Conservation (phyloP, 2,797 vertebrate species). For the Helostoma temminkii region DNA sequence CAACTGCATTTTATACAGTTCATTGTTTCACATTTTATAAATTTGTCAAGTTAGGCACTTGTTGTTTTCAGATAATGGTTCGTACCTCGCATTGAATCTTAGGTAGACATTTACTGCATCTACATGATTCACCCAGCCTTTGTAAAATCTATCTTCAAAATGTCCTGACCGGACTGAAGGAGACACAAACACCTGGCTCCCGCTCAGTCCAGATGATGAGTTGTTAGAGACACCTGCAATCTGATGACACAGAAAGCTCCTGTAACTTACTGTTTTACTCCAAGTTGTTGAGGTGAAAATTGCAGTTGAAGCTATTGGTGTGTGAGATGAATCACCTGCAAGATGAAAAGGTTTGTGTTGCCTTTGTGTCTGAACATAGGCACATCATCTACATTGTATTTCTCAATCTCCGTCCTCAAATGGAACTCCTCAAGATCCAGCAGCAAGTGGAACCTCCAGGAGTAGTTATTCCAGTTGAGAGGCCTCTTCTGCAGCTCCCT, state of each 20-base stretch:
- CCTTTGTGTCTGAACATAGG: slow-evolving; percentile 73
- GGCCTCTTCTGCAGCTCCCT: slow-evolving; percentile 35
- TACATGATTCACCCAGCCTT: slow-evolving; percentile 86
- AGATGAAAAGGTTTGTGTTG: slow-evolving; percentile 70
- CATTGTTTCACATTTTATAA: no score
- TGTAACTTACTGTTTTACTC: background rate
- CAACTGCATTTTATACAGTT: background rate
- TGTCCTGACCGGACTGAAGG: background rate
- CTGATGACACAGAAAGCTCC: slow-evolving; percentile 62
- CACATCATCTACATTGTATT: slow-evolving; percentile 77
- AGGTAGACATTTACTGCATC: slow-evolving; percentile 84
- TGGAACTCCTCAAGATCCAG: slow-evolving; percentile 90
- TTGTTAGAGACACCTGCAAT: slow-evolving; percentile 84
- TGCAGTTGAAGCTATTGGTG: background rate
- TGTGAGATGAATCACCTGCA: slow-evolving; percentile 72
- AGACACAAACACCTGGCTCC: slow-evolving; percentile 80
- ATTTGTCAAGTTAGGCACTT: no score
- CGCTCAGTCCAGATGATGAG: slow-evolving; percentile 78
- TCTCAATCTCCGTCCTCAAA: slow-evolving; percentile 84
- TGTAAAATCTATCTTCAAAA: slow-evolving; percentile 61
- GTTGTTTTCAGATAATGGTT: background rate
- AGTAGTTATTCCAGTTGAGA: slow-evolving; percentile 82
- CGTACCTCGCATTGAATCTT: slow-evolving; percentile 85
- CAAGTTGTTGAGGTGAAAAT: no score
- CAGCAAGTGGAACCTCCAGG: slow-evolving; percentile 81